Percentiles rank a stretch among this genome's conserved stretches.
These are phyloP conservation scores for Chelonoidis abingdonii DNA, from an alignment of 2,113 vertebrate species.

Conservation along the genomic window DNA sequence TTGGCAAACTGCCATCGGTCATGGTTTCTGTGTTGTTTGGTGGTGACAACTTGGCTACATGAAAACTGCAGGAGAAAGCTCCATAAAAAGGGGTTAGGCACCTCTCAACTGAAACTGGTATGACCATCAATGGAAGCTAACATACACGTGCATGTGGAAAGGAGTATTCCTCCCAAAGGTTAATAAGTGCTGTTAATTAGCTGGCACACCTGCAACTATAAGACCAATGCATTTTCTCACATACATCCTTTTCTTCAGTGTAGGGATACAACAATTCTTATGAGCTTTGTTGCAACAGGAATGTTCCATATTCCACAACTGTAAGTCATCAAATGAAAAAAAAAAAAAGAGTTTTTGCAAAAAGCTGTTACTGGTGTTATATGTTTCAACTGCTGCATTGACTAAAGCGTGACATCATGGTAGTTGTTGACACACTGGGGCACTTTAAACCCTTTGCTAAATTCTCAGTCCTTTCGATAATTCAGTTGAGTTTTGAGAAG, in stretches of 20 bases:
- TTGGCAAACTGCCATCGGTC: neutral
- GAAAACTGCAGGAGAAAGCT: neutral
- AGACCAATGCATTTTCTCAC: neutral
- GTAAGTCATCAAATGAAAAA: neutral
- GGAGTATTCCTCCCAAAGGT: neutral
- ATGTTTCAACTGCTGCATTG: conserved; percentile 64
- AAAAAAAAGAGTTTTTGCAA: neutral
- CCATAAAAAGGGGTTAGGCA: neutral
- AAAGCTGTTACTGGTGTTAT: conserved; percentile 63
- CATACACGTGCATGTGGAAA: neutral
- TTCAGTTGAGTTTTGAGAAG: conserved; percentile 64
- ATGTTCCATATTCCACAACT: neutral
- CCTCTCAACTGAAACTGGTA: neutral
- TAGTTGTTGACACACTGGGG: conserved; percentile 45
- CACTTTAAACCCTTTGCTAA: conserved; percentile 62
- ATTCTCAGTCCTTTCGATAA: conserved; percentile 55
- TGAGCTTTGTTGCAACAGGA: neutral
- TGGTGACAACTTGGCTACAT: neutral
- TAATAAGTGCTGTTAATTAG: neutral
- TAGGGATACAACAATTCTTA: neutral
- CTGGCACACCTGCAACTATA: neutral
- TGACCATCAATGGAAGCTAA: neutral
- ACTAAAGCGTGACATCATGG: conserved; percentile 51
- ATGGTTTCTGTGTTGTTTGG: neutral
- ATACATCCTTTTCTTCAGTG: neutral